These are phyloP conservation scores for Platerodrilus igneus DNA, from an alignment of 2,888 invertebrate species.

Conservation along the genomic window DNA sequence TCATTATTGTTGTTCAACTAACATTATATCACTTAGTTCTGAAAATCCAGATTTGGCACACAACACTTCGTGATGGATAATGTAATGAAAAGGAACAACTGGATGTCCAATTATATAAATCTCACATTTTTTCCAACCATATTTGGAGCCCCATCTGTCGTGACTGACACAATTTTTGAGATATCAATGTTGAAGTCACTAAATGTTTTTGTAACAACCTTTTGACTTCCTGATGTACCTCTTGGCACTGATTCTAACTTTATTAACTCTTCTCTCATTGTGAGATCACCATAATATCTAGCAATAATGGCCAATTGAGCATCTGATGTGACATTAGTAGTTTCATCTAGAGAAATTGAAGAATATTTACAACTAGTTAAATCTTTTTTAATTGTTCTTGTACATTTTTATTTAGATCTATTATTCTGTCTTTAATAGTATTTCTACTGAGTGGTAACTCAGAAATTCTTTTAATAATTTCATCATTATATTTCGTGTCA, in stretches of 20 bases:
- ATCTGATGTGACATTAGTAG: constrained; percentile 5
- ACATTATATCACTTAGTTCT: too few species aligned
- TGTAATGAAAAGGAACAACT: too few species aligned
- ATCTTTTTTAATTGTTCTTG: constrained; percentile 2
- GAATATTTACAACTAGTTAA: constrained; percentile 1
- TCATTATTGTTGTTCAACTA: too few species aligned
- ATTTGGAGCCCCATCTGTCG: constrained; percentile 8
- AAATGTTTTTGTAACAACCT: constrained; percentile 11
- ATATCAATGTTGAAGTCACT: constrained; percentile 8
- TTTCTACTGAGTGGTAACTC: constrained; percentile 5
- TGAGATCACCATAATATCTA: constrained; percentile 1
- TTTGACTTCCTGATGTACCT: constrained; percentile 5
- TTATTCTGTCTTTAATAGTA: constrained; percentile 3
- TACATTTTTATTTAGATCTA: neutral
- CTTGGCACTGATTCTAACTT: constrained; percentile 3
- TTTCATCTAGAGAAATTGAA: constrained; percentile 6
- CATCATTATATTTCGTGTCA: too few species aligned
- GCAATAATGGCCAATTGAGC: constrained; percentile 5
- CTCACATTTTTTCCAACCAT: too few species aligned
- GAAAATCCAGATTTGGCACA: too few species aligned
- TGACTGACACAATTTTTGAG: constrained; percentile 7
- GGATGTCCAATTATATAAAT: too few species aligned
- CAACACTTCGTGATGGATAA: too few species aligned
- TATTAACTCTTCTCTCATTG: constrained; percentile 7
- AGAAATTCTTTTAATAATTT: too few species aligned